Evolutionary conservation across 2,888 invertebrate genomes (phyloP).

Genomic region (Gasteruption jaculator): DNA sequence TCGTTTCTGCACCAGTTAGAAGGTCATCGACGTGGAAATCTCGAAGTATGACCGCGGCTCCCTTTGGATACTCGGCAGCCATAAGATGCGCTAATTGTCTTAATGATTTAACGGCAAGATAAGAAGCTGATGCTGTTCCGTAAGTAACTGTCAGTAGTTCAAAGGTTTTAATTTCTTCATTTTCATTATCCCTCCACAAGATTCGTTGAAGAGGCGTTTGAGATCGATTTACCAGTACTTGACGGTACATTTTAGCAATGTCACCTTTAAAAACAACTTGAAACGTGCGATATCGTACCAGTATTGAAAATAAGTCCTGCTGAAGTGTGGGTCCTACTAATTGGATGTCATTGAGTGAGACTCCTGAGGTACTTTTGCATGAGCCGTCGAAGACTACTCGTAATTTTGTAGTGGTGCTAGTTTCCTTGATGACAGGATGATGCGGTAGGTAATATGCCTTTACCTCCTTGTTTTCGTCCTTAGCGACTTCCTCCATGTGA

Average conservation of each 20-base stretch:
- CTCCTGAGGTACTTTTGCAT: neutral
- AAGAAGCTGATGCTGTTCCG: neutral
- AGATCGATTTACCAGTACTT: neutral
- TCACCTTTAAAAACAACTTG: neutral
- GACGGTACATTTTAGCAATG: slow-evolving; percentile 8
- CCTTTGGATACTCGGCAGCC: neutral
- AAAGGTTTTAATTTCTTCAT: neutral
- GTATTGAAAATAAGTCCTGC: slow-evolving; percentile 27
- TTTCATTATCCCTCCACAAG: neutral
- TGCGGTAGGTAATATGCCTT: slow-evolving; percentile 1
- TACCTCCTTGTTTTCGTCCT: neutral
- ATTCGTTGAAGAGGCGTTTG: neutral
- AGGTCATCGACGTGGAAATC: neutral
- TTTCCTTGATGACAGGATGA: slow-evolving; percentile 1
- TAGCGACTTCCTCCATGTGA: neutral
- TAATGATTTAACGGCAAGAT: neutral
- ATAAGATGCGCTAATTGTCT: neutral
- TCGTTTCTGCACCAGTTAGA: neutral
- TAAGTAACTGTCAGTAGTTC: neutral
- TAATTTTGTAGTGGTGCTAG: slow-evolving; percentile 4
- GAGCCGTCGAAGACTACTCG: slow-evolving; percentile 8
- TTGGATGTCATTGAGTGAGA: neutral
- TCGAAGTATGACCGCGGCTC: neutral
- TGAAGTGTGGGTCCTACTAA: slow-evolving; percentile 1
- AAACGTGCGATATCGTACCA: slow-evolving; percentile 12